Conservation (phyloP, 2,113 vertebrate genomes). For the Plectropomus leopardus region DNA sequence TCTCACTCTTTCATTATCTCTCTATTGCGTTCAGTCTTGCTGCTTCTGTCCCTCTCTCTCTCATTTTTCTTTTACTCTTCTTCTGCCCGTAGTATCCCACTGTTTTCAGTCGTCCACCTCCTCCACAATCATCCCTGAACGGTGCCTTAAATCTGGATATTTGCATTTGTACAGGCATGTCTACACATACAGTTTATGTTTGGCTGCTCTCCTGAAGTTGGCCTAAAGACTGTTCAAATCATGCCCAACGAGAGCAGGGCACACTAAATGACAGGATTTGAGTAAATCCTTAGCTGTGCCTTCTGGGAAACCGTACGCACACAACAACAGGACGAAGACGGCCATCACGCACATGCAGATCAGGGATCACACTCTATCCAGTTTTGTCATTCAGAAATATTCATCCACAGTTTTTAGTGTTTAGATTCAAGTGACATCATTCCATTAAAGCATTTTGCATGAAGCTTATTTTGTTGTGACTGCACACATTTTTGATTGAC, state of each 20-base stretch:
- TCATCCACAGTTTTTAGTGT: background rate
- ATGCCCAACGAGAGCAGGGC: constrained; percentile 55
- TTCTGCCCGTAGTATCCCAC: background rate
- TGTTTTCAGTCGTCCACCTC: constrained; percentile 19
- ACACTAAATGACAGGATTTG: constrained; percentile 71
- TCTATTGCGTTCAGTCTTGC: background rate
- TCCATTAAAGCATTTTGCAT: background rate
- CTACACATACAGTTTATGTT: constrained; percentile 5
- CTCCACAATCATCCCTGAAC: constrained; percentile 22
- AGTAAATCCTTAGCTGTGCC: constrained; percentile 69
- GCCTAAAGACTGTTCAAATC: constrained; percentile 64
- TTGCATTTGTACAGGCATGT: constrained; percentile 30
- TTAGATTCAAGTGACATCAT: background rate
- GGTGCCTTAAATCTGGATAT: constrained; percentile 34
- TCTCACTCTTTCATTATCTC: constrained; percentile 32
- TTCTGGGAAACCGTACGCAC: constrained; percentile 51
- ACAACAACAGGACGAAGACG: constrained; percentile 38
- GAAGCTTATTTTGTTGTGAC: background rate
- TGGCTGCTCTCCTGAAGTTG: constrained; percentile 55
- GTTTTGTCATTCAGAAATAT: constrained; percentile 33
- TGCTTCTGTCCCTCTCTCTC: background rate
- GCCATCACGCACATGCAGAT: constrained; percentile 26
- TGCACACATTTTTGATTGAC: constrained; percentile 6
- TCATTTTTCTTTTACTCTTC: background rate
- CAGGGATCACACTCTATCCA: constrained; percentile 2